Percentiles rank a stretch among this genome's conserved stretches.
These are phyloP conservation scores for Lacerta bilineata DNA, from an alignment of 2,797 vertebrate genomes.

Conservation along the genomic window DNA sequence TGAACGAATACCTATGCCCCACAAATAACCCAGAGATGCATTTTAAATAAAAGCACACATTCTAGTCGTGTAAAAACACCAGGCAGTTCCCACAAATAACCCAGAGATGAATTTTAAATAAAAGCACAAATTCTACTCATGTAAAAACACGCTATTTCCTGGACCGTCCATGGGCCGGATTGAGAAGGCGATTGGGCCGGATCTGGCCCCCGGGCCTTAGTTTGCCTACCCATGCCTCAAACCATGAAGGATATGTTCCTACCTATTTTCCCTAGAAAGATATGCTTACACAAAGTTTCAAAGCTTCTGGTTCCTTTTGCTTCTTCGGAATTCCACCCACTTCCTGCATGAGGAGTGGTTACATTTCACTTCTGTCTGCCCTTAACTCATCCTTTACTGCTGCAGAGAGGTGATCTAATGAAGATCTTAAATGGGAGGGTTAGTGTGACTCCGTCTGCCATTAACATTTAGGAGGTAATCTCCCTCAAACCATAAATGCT, in stretches of 20 bases:
- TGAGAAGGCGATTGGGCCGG: too few relatives aligned
- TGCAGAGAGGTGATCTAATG: conserved; percentile 16
- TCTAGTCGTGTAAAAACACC: too few relatives aligned
- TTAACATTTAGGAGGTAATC: conserved; percentile 70
- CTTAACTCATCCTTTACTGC: neutral
- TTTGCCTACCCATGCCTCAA: neutral
- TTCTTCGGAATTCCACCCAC: neutral
- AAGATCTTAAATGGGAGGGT: conserved; percentile 27
- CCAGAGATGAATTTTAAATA: too few relatives aligned
- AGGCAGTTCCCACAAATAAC: too few relatives aligned
- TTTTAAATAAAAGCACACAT: too few relatives aligned
- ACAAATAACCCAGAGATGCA: too few relatives aligned
- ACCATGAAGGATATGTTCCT: neutral
- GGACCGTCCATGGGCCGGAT: too few relatives aligned
- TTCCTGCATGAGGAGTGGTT: neutral
- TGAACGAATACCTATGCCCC: too few relatives aligned
- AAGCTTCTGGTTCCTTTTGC: neutral
- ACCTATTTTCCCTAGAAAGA: conserved; percentile 8
- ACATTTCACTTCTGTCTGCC: accelerated
- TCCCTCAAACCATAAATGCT: conserved; percentile 66
- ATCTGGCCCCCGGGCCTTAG: too few relatives aligned
- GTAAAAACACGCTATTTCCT: too few relatives aligned
- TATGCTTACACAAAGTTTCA: neutral
- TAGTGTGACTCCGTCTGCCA: conserved; percentile 38
- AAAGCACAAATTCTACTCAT: too few relatives aligned